Evolutionary conservation across 1,140 invertebrate species (phyloP).

Genomic region (Medauroidea extradentata): DNA sequence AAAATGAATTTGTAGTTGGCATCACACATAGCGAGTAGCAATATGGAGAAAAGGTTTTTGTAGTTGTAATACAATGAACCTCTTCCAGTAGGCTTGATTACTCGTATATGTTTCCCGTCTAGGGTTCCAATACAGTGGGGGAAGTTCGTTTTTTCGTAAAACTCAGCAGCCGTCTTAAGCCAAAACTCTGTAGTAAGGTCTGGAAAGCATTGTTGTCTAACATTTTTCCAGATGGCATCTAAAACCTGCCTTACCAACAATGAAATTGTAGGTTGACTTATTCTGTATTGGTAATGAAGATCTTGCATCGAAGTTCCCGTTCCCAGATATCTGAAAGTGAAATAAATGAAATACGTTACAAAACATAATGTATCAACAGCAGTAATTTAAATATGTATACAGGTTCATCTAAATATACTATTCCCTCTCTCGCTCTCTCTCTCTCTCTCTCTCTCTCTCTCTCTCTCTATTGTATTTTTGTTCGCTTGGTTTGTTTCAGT

Average conservation of each 20-base stretch:
- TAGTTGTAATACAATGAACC: constrained; percentile 37
- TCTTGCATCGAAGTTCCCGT: not conserved
- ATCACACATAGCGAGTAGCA: constrained; percentile 41
- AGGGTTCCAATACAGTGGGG: constrained; percentile 22
- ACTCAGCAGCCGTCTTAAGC: constrained; percentile 5
- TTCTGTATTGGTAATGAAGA: not conserved
- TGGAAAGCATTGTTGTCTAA: not conserved
- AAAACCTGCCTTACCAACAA: not conserved
- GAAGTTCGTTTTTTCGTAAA: constrained; percentile 1
- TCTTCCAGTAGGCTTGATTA: constrained; percentile 24
- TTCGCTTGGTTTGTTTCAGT: too few species aligned
- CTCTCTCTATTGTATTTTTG: too few species aligned
- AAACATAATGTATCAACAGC: too few species aligned
- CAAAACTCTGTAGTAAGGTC: constrained; percentile 7
- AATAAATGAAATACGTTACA: too few species aligned
- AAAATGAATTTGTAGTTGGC: constrained; percentile 27
- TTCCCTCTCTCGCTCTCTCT: too few species aligned
- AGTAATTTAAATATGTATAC: too few species aligned
- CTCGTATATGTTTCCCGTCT: constrained; percentile 36
- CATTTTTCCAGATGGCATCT: constrained; percentile 3
- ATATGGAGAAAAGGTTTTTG: constrained; percentile 33
- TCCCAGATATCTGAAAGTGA: not conserved
- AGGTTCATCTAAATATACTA: too few species aligned
- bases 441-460: too few species aligned
- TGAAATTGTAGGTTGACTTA: not conserved